These are phyloP conservation scores for Elymnias hypermnestra DNA, from an alignment of 1,140 invertebrate species.

Conservation along the genomic window DNA sequence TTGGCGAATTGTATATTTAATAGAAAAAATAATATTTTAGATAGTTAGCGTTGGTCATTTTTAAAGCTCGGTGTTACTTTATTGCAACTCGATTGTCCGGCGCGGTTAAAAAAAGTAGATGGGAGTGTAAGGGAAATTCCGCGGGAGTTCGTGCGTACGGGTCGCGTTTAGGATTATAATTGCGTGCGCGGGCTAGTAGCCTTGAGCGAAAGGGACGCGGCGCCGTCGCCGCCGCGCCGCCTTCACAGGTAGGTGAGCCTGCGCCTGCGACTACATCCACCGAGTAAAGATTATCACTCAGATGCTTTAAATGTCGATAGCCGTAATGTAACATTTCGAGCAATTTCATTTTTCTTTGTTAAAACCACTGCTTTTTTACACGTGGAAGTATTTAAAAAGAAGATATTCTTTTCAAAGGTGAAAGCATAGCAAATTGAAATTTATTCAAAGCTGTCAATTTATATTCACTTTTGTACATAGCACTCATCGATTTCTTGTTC, in stretches of 20 bases:
- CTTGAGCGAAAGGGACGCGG: slow-evolving; percentile 67
- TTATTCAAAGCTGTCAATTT: too few species aligned
- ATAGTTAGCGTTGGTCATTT: too few species aligned
- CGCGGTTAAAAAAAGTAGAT: slow-evolving; percentile 37
- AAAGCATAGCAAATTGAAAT: too few species aligned
- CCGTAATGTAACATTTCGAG: too few species aligned
- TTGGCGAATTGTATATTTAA: neutral
- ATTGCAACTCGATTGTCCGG: slow-evolving; percentile 40
- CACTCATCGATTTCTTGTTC: too few species aligned
- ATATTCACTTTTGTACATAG: too few species aligned
- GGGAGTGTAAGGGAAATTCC: slow-evolving; percentile 20
- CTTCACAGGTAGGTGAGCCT: slow-evolving; percentile 54
- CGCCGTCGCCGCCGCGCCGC: slow-evolving; percentile 48
- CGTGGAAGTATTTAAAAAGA: too few species aligned
- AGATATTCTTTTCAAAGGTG: too few species aligned
- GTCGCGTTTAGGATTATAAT: slow-evolving; percentile 29
- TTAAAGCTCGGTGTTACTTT: slow-evolving; percentile 16
- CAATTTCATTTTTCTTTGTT: too few species aligned
- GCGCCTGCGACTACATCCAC: slow-evolving; percentile 27
- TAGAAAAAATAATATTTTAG: too few species aligned
- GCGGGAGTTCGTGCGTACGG: slow-evolving; percentile 4
- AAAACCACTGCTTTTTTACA: too few species aligned
- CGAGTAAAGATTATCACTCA: slow-evolving; percentile 28
- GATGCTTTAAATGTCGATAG: too few species aligned
- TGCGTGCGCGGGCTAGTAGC: slow-evolving; percentile 28